Evolutionary conservation across 2,113 vertebrate genomes (phyloP), one percentile per base, ranked within the genome.

Genomic region (Tupaia chinensis): DNA sequence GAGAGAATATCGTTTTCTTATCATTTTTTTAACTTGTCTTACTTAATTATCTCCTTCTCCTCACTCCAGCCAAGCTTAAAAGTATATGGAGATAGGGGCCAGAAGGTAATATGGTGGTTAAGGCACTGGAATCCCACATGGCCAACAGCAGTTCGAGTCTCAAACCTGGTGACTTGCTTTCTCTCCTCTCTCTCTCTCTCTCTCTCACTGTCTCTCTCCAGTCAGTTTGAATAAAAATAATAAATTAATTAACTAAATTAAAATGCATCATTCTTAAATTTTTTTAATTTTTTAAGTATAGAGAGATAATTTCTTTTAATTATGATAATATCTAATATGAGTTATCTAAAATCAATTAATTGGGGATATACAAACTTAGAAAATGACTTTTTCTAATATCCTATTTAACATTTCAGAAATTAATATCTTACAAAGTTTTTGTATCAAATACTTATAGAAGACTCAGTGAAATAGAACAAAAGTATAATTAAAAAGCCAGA

Each of bases 271-370:
- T 44, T 44, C 44, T 44, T 44, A 44, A 44, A 4, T 44, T 44
- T 44, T 44, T 44, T 44, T 44, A 44, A 44, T 44, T 44, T 44
- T 44, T 44, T 44, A 44, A 44, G 2, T 9, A 56, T 29, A 78
- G 12, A 27, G 25, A 13, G n/a, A 73, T 60, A 53, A 54, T 80
- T 88, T 78, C 11, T 73, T 23, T 23, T 72, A 90, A 17, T 10
- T 83, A 87, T 61, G 53, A 16, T 7, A 83, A 22, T n/a, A 70
- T 27, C 9, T 72, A 27, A 56, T 34, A 74, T 74, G 19, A 66
- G 27, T 73, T 78, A 56, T 34, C 29, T 44, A 93, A 89, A n/a
- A 79, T 79, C 34, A 53, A 92, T 65, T 91, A 69, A 88, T 63
- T 84, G 78, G 14, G 7, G 23, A 1, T 23, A 23, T 32, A 3